Evolutionary conservation across 2,797 vertebrate species (phyloP).

Genomic region (Anomalospiza imberbis): DNA sequence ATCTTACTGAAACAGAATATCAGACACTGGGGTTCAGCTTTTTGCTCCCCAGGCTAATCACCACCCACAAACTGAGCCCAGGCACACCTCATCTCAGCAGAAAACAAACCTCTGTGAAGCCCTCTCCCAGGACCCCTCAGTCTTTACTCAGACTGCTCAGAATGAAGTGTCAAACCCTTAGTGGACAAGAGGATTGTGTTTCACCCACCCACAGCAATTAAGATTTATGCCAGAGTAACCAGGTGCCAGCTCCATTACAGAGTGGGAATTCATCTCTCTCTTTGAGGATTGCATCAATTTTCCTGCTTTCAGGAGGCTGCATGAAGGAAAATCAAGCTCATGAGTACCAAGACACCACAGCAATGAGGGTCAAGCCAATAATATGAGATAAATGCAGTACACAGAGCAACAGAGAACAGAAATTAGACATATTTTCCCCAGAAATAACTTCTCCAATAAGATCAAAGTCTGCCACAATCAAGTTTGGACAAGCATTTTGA

Average conservation of each 20-base stretch:
- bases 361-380: neutral
- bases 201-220: neutral
- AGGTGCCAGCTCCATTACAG: neutral
- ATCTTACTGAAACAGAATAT: fast-evolving
- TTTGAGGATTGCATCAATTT: neutral
- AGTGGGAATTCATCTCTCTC: neutral
- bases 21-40: neutral
- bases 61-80: neutral
- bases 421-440: neutral
- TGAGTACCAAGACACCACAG: neutral
- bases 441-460: neutral
- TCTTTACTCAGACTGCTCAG: neutral
- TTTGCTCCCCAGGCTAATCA: neutral
- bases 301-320: neutral
- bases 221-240: neutral
- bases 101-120: neutral
- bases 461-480: neutral
- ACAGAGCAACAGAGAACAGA: neutral
- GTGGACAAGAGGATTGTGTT: fast-evolving
- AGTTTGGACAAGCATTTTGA: neutral
- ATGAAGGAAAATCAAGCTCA: neutral
- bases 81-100: neutral
- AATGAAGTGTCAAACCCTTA: neutral
- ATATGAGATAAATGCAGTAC: neutral
- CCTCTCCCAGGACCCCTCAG: neutral